Base-by-base conservation (phyloP, 2,888 invertebrate genomes). In the Acrobasis repandana region DNA sequence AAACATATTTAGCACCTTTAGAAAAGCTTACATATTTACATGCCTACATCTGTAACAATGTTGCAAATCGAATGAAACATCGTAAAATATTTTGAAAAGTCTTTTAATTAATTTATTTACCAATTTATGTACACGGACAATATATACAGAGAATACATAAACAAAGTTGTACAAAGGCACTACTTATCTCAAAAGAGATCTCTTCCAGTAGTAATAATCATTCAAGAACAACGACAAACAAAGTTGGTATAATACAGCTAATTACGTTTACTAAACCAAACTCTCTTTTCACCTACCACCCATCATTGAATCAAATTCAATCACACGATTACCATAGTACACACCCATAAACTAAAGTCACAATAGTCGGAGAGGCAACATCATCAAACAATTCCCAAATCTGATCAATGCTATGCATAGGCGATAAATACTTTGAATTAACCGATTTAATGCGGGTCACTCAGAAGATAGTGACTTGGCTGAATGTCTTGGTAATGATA, bases 381-480 rank as follows among this genome's bases (percentile, higher is more conserved):
- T 85, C 85, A 88, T 90, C 89, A 90, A 90, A 90, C 88, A 89
- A 87, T 89, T 87, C 88, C 87, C 83, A 88, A 90, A 90, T 91
- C 88, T 85, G 88, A 89, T 89, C 88, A 38, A 54, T 54, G 54
- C 86, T 88, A 90, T 88, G 90, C 91, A 89, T 91, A 90, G 88
- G 88, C 87, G 90, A 92, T 91, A 92, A 92, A 91, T 90, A 90
- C 89, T 90, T 90, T 86, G 89, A 91, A 92, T 91, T 91, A 90
- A 92, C 92, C 91, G 91, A 92, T 92, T 90, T 90, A 91, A 91
- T 91, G 89, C 92, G 92, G 92, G 92, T 92, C 92, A 91, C 90
- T 89, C 90, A 88, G 83, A 86, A 82, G 85, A 89, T 73, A 80
- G 86, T 92, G 92, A 92, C 86, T 87, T 75, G 83, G 75, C 90